Evolutionary conservation across 2,113 vertebrate genomes (phyloP), one percentile per base, ranked within the genome.

Genomic region (Merops nubicus): DNA sequence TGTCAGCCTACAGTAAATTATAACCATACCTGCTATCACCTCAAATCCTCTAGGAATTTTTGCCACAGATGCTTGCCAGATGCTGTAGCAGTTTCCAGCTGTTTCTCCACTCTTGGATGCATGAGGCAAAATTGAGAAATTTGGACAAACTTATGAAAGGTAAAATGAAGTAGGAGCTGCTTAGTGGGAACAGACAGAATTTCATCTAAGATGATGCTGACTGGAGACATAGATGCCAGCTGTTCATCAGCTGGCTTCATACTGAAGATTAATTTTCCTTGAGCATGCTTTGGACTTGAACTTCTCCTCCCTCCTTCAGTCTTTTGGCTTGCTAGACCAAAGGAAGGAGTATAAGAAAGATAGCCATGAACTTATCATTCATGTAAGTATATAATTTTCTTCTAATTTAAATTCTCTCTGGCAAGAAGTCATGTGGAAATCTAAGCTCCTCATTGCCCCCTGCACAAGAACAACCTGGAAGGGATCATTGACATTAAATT

Each of bases 1-100:
- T 75, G 57, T 75, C 40, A 73, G n/a, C 43, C 42, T 79, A 5
- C 45, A 73, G 42, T 82, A 89, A 95, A 85, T 93, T 85, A 88
- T 69, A 93, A 73, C 40, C 72, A 51, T 91, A 63, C 56, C 8
- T 22, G 23, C 79, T 77, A 65, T 67, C 91, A 67, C 72, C 60
- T 93, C 31, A 80, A 85, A 84, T 92, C 60, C 60, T 78, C 42
- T 81, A 84, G 68, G 83, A 92, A 86, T 92, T 93, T 90, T 84
- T 94, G 85, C 34, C 40, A 68, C 82, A 96, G 79, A 54, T 95
- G 68, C 76, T 83, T 88, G 63, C 82, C 93, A 94, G 79, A 91
- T 96, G 92, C 75, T 95, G 83, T 75, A 60, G 51, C 8, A 34
- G 11, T 93, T 94, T 84, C 60, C 64, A 84, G 42, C 54, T 81